phyloP scores from a whole-genome alignment of 2,888 invertebrate genomes.

The Limnephilus lunatus region DNA sequence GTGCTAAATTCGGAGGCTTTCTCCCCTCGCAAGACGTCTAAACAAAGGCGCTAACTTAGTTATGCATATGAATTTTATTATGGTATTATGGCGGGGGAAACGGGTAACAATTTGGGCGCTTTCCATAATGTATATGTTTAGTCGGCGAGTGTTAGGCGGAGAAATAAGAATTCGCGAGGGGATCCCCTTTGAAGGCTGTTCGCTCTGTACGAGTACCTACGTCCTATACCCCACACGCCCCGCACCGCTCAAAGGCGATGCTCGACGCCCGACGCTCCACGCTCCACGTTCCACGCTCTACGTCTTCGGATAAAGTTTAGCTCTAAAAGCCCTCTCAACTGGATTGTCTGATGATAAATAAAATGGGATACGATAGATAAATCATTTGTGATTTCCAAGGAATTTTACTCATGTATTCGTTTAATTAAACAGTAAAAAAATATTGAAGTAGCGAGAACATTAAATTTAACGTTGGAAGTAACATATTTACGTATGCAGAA shows the following conservation, averaged over 20 bases:
- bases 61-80: conserved; percentile 66
- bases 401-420: not conserved
- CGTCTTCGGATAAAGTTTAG: conserved; percentile 20
- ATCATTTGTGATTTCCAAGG: conserved; percentile 29
- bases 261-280: not conserved
- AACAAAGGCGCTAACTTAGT: conserved; percentile 65
- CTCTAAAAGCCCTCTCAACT: conserved; percentile 26
- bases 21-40: conserved; percentile 60
- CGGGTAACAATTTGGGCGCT: conserved; percentile 61
- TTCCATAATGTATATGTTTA: conserved; percentile 63
- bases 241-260: not conserved
- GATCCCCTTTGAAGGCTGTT: conserved; percentile 21
- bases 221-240: not conserved
- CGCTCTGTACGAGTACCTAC: not conserved
- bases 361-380: conserved; percentile 27
- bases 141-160: conserved; percentile 48
- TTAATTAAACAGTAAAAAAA: not conserved
- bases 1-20: conserved; percentile 61
- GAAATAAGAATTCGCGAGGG: conserved; percentile 54
- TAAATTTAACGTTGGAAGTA: not conserved
- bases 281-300: not conserved
- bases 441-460: not conserved
- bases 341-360: conserved; percentile 42
- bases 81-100: conserved; percentile 62
- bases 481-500: not conserved